Base-by-base conservation (phyloP, 1,140 invertebrate genomes). In the Bradynema listronoti region DNA sequence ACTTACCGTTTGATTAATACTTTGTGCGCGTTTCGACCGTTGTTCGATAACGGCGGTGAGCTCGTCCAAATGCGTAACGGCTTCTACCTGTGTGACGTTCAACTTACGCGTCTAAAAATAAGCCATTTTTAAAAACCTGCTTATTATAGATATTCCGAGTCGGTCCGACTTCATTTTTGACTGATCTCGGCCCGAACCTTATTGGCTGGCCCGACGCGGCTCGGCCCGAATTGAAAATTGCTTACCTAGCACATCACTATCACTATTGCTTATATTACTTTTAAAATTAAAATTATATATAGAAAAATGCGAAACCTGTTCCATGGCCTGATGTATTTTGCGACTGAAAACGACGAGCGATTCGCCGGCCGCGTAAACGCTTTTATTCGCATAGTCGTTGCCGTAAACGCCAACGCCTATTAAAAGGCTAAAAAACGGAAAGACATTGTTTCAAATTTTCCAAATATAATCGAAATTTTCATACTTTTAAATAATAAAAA, bases 301-400 rank as follows among this genome's bases (percentile, higher is more conserved):
- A n/a, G 25, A 39, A 24, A 5, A 29, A 41, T 34, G 5, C n/a
- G 2, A 32, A 29, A 60, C 58, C 36, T 58, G 50, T 33, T 33
- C 29, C 11, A 30, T 36, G 32, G 59, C 56, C 9, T 29, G 14
- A 19, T 56, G 56, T n/a, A 61, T 49, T 24, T 41, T 47, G 27
- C 50, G 32, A n/a, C 29, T 34, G 27, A 61, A 9, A 34, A 47
- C 42, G 19, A 39, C 51, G n/a, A 61, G 55, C 16, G 27, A 41
- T 29, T 29, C 32, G 16, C 41, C 25, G 16, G 59, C 32, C 6
- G 32, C 30, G 34, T 58, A 27, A 25, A 61, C 59, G 32, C 56
- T 61, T 47, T 61, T 61, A 47, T 61, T 61, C 24, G 49, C 27
- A 25, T 61, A 25, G 25, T 61, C 59, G 29, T 61, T 61, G n/a